Conservation (phyloP, 1,140 invertebrate genomes). For the Melipona quadrifasciata region DNA sequence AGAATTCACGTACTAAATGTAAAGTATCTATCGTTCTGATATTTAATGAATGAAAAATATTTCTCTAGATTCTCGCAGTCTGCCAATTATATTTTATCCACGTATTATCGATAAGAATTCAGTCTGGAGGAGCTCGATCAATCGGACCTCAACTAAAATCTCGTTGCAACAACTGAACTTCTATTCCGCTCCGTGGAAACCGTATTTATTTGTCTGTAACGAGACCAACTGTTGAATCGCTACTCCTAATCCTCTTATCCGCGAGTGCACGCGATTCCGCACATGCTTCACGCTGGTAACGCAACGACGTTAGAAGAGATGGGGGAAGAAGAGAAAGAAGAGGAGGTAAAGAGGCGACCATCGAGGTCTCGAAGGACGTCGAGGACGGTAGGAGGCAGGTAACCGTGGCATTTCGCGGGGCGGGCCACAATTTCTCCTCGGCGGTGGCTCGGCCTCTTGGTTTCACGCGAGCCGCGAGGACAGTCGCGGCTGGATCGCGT, state of each 20-base stretch:
- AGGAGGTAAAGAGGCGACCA: background rate
- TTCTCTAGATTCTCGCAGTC: background rate
- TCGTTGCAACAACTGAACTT: background rate
- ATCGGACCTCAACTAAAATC: background rate
- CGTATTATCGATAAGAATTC: background rate
- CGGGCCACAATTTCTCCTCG: slow-evolving; percentile 6
- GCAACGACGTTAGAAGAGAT: background rate
- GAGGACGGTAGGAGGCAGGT: background rate
- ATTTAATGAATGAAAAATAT: too few species aligned
- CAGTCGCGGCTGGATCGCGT: slow-evolving; percentile 62
- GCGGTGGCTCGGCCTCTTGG: background rate
- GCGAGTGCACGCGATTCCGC: too few species aligned
- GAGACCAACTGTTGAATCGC: background rate
- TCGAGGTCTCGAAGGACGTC: background rate
- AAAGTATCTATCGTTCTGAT: too few species aligned
- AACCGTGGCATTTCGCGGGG: slow-evolving; percentile 42
- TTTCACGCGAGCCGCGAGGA: slow-evolving; percentile 33
- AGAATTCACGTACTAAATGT: too few species aligned
- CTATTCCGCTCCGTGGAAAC: background rate
- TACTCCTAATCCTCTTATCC: background rate
- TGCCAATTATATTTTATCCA: background rate
- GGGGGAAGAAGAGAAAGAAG: background rate
- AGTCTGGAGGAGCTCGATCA: too few species aligned
- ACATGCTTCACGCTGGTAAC: background rate
- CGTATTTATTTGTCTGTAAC: background rate